Evolutionary conservation across 2,113 vertebrate genomes (phyloP).

Genomic region (Perccottus glenii): DNA sequence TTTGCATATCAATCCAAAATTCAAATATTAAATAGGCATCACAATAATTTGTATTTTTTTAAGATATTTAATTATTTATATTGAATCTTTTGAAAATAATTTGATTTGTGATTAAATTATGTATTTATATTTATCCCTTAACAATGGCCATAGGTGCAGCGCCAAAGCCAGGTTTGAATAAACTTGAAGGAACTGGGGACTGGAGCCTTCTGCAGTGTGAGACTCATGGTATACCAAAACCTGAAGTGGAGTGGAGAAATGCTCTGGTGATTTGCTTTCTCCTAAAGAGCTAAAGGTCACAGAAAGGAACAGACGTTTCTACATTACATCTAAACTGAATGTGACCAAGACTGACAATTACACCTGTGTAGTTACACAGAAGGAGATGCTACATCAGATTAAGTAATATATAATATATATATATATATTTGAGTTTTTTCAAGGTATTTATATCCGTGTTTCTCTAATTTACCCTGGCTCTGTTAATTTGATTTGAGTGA

Average conservation of each 20-base stretch:
- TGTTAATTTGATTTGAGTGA: background rate
- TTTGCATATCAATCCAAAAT: no score
- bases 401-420: no score
- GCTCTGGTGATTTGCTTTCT: background rate
- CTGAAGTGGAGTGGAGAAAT: background rate
- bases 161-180: accelerated
- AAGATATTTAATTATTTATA: no score
- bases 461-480: no score
- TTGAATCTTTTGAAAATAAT: no score
- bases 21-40: no score
- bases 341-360: background rate
- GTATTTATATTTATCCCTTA: no score
- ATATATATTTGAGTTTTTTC: background rate
- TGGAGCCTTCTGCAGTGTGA: background rate
- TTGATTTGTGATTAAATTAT: no score
- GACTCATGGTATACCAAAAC: background rate
- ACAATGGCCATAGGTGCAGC: conserved; percentile 6
- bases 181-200: no score
- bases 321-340: background rate
- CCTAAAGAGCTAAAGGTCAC: background rate
- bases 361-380: background rate
- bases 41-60: no score
- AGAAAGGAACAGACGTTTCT: background rate
- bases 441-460: no score
- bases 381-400: background rate